Conservation (phyloP, 2,888 invertebrate species). For the Girardia tigrina region DNA sequence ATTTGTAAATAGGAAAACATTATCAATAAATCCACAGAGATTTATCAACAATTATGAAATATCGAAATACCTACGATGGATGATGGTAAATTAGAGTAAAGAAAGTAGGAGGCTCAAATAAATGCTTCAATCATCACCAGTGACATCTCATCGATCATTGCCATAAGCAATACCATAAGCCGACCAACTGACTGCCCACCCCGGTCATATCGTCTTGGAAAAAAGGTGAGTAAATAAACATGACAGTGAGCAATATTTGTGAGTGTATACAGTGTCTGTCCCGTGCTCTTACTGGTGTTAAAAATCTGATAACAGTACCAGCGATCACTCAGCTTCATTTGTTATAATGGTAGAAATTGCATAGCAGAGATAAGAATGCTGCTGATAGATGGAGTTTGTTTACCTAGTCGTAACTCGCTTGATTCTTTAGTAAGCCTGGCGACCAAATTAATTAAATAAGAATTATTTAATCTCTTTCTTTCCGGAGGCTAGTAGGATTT, state of each 20-base stretch:
- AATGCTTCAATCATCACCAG: slow-evolving; percentile 10
- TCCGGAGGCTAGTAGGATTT: not conserved
- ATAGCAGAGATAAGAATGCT: slow-evolving; percentile 18
- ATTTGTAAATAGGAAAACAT: not conserved
- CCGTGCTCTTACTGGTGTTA: not conserved
- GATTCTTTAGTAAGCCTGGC: slow-evolving; percentile 16
- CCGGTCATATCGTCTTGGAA: slow-evolving; percentile 15
- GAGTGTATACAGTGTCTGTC: slow-evolving; percentile 23
- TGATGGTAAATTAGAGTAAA: slow-evolving; percentile 3
- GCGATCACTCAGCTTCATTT: slow-evolving; percentile 5
- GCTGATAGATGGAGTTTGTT: slow-evolving; percentile 20
- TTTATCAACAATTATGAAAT: slow-evolving; percentile 19
- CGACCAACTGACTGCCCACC: not conserved
- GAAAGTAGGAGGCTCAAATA: slow-evolving; percentile 23
- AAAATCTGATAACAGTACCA: slow-evolving; percentile 19
- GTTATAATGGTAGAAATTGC: slow-evolving; percentile 18
- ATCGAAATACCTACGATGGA: slow-evolving; percentile 2
- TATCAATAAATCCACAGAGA: not conserved
- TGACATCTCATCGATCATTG: slow-evolving; percentile 20
- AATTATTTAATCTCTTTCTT: not conserved
- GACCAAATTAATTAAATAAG: slow-evolving; percentile 13
- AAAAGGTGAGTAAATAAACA: slow-evolving; percentile 20
- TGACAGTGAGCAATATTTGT: slow-evolving; percentile 12
- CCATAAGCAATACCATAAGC: slow-evolving; percentile 14
- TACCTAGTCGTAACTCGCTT: slow-evolving; percentile 23